Conservation (phyloP, 2,797 vertebrate species). For the Threskiornis aethiopicus region DNA sequence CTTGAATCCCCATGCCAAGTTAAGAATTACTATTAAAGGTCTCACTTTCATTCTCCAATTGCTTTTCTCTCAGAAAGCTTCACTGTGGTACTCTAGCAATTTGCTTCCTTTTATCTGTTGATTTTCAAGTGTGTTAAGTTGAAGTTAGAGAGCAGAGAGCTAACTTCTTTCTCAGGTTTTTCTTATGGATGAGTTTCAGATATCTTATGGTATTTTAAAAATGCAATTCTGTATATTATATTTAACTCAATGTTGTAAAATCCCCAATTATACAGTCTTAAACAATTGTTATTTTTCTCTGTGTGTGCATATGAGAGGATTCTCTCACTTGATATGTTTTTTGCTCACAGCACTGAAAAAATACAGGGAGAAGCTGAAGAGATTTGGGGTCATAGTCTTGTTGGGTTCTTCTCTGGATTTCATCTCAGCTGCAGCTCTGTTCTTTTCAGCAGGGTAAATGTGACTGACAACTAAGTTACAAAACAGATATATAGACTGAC, state of each 20-base stretch:
- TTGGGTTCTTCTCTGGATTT: background rate
- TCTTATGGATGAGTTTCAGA: background rate
- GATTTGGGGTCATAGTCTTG: background rate
- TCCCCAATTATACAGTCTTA: background rate
- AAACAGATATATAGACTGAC: background rate
- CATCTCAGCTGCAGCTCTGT: background rate
- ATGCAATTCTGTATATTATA: background rate
- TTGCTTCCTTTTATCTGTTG: slow-evolving; percentile 26
- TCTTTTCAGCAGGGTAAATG: background rate
- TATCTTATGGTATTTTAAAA: background rate
- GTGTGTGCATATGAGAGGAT: fast-evolving
- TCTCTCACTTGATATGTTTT: background rate
- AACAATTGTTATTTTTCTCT: background rate
- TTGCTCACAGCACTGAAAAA: background rate
- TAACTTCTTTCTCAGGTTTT: background rate
- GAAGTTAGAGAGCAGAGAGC: background rate
- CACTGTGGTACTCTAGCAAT: slow-evolving; percentile 2
- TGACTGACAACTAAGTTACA: background rate
- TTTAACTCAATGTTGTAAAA: background rate
- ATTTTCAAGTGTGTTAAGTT: slow-evolving; percentile 26
- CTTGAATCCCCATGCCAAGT: background rate
- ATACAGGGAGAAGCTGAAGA: background rate
- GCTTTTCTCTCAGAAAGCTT: slow-evolving; percentile 20
- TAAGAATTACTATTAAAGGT: slow-evolving; percentile 47
- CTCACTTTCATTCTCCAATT: slow-evolving; percentile 28